A percentile compares a stretch with the other conserved stretches of the same genome.
Conservation (phyloP, 2,113 vertebrate species). For the Tyto alba region DNA sequence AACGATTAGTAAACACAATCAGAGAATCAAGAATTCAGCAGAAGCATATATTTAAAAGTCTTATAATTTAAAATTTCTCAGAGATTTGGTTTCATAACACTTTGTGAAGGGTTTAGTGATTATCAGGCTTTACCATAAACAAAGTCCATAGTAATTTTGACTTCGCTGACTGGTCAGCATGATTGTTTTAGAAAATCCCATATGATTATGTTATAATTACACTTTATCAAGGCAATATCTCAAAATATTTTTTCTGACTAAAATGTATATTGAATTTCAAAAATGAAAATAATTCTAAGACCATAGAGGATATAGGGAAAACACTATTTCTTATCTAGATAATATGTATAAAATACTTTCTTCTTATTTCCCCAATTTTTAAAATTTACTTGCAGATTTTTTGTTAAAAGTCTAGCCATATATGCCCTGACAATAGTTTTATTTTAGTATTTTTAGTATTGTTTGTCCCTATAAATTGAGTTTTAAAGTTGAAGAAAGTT, state of each 20-base stretch:
- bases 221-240: neutral
- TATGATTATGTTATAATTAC: neutral
- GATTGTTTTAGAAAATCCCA: neutral
- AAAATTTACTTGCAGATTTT: neutral
- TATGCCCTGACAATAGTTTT: neutral
- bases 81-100: neutral
- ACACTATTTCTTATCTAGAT: neutral
- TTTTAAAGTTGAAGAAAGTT: neutral
- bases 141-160: neutral
- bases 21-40: neutral
- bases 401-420: neutral
- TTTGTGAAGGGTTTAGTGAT: neutral
- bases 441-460: neutral
- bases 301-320: neutral
- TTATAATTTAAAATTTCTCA: neutral
- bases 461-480: neutral
- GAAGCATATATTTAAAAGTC: neutral
- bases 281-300: neutral
- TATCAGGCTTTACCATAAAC: neutral
- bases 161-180: neutral
- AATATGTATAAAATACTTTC: neutral
- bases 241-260: neutral
- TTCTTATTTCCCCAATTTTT: neutral
- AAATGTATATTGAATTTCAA: neutral
- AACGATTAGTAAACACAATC: neutral